Base-by-base conservation (phyloP, 2,888 invertebrate species). In the Pomacea canaliculata region DNA sequence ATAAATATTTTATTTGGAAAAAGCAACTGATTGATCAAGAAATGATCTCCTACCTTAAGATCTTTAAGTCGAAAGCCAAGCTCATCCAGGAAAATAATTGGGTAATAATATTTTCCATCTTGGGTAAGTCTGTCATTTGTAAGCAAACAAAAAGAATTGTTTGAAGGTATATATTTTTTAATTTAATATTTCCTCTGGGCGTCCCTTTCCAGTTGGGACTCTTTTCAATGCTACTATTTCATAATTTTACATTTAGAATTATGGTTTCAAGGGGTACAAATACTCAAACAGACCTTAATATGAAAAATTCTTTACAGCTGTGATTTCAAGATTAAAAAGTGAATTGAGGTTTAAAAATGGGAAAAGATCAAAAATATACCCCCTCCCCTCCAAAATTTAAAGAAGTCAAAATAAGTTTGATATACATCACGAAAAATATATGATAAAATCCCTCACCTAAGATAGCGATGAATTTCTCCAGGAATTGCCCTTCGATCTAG, bases 21-120 rank as follows among this genome's bases (percentile, higher is more conserved):
- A 37, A 37, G 23, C 37, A 37, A 2, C 51, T 7, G 51, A 16
- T 7, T 13, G 51, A 7, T 16, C 4, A 56, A 56, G 8, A 56
- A 10, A 56, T 56, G 16, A 56, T n/a, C 13, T 73, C 77, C 79
- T 81, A 89, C 91, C 87, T 94, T 93, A 51, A 97, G 92, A 91
- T 97, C 95, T 82, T 93, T 93, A 56, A 95, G 91, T 70, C 97
- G 93, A 74, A 95, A 95, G 88, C 95, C 95, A 70, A 98, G 92
- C 81, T 95, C 94, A 91, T 98, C 96, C 81, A 95, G 94, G 84
- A 94, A 94, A 12, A 97, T 91, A 80, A 97, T 94, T 46, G 98
- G 98, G 79, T 97, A 91, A 88, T 97, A 91, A 88, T 70, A 86
- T 59, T 84, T 83, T 56, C 86, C 87, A 67, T 85, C 83, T 59